Evolutionary conservation across 1,140 invertebrate genomes (phyloP), one percentile per base, ranked within the genome.

Genomic region (Adelges cooleyi): DNA sequence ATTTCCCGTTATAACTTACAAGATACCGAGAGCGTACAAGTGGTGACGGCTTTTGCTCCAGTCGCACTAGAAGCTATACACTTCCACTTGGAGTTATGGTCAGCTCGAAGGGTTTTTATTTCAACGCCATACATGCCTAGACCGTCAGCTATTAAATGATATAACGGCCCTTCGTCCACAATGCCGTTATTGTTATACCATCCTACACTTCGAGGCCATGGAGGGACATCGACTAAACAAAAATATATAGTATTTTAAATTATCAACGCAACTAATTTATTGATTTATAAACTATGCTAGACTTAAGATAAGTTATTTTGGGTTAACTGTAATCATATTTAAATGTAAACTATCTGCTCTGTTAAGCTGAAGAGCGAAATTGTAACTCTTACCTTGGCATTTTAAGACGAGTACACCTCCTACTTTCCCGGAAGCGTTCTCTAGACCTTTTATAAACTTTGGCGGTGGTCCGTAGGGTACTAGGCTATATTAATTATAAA

Each of bases 1-100:
- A n/a, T n/a, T n/a, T n/a, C n/a, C n/a, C n/a, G n/a, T n/a, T n/a
- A n/a, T n/a, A 22, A 73, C 77, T 79, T 75, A 86, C 84, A 86
- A 68, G 84, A 81, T 81, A 90, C 86, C 65, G 80, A 77, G 22
- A 91, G 80, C 65, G 78, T 78, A 73, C 84, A 86, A 1, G 82
- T 80, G 1, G 85, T 81, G 52, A 89, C 84, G 53, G 86, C 83
- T 56, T 85, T 82, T 38, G 82, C 79, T 52, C 86, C 86, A n/a
- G 84, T 80, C 1, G 78, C 70, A 71, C 82, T 87, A 1, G 83
- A 86, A 6, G 86, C 87, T 2, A 89, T 86, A 71, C 86, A 89
- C 74, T 90, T 90, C 90, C 90, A 94, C 71, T 90, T 86, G 9
- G 89, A 89, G 68, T 89, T 86, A 71, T 94, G 89, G 62, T 78